phyloP scores from a whole-genome alignment of 2,113 vertebrate genomes.

The Cyphomyrus discorhynchus region DNA sequence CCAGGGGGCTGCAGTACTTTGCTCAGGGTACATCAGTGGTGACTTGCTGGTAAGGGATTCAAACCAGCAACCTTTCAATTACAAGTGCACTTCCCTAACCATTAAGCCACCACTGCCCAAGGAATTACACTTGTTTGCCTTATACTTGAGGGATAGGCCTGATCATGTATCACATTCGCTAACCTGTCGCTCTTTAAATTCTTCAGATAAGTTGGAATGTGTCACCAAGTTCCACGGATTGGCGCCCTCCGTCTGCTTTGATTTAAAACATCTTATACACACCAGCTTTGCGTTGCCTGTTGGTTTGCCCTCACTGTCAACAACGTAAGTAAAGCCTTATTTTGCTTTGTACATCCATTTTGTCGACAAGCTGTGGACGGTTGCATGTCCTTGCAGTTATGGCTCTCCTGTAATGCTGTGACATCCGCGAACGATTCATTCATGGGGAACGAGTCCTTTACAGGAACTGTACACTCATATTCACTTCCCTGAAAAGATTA shows the following conservation, averaged over 20 bases:
- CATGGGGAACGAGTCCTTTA: not conserved
- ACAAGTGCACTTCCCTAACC: no score
- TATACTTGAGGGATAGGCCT: not conserved
- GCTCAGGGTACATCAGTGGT: no score
- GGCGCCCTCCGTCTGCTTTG: not conserved
- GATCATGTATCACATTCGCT: not conserved
- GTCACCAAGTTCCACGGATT: not conserved
- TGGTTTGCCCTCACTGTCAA: not conserved
- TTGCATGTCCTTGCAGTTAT: not conserved
- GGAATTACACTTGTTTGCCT: not conserved
- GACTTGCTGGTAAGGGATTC: no score
- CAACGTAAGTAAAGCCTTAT: not conserved
- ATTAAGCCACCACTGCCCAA: no score
- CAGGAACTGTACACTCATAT: not conserved
- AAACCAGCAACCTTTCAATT: no score
- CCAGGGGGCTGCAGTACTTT: no score
- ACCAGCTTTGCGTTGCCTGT: not conserved
- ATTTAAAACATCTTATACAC: not conserved
- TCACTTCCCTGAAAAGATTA: not conserved
- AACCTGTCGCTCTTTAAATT: not conserved
- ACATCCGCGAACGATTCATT: no score
- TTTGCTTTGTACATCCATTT: not conserved
- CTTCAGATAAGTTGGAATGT: not conserved
- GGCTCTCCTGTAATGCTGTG: no score
- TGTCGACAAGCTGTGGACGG: not conserved